phyloP scores from a whole-genome alignment of 2,888 invertebrate species.

The Eumacrocentrus americanus region DNA sequence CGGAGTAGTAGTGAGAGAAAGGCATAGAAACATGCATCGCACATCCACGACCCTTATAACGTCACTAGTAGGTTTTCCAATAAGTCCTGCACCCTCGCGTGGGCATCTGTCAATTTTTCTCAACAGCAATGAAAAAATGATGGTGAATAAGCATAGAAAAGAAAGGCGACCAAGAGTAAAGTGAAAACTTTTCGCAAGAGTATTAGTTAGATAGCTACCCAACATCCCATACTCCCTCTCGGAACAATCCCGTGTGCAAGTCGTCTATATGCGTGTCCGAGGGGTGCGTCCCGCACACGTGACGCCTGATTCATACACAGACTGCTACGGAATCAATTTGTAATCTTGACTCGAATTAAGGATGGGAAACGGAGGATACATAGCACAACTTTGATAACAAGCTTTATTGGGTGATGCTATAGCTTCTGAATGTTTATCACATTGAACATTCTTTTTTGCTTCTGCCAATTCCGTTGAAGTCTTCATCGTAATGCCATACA shows the following conservation, averaged over 20 bases:
- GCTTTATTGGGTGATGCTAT: constrained; percentile 9
- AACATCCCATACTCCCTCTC: constrained; percentile 26
- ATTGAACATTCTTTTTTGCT: too few species aligned
- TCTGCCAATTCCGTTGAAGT: too few species aligned
- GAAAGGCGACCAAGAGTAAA: too few species aligned
- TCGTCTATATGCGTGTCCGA: constrained; percentile 42
- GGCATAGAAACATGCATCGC: constrained; percentile 1
- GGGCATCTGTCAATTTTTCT: constrained; percentile 5
- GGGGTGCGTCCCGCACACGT: constrained; percentile 61
- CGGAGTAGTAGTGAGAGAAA: background rate
- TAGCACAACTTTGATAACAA: too few species aligned
- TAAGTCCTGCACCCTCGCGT: background rate
- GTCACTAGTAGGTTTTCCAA: background rate
- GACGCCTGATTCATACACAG: constrained; percentile 62
- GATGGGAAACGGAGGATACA: too few species aligned
- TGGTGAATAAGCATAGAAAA: too few species aligned
- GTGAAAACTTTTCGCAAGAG: too few species aligned
- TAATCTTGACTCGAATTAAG: constrained; percentile 61
- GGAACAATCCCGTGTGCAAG: constrained; percentile 34
- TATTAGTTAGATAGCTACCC: too few species aligned
- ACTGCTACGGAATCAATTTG: constrained; percentile 61
- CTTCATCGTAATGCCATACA: background rate
- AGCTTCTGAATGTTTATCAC: too few species aligned
- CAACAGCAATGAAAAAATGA: background rate
- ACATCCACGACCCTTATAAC: constrained; percentile 3